Base-by-base conservation (phyloP, 2,113 vertebrate genomes). In the Coptodon bakossiorum region DNA sequence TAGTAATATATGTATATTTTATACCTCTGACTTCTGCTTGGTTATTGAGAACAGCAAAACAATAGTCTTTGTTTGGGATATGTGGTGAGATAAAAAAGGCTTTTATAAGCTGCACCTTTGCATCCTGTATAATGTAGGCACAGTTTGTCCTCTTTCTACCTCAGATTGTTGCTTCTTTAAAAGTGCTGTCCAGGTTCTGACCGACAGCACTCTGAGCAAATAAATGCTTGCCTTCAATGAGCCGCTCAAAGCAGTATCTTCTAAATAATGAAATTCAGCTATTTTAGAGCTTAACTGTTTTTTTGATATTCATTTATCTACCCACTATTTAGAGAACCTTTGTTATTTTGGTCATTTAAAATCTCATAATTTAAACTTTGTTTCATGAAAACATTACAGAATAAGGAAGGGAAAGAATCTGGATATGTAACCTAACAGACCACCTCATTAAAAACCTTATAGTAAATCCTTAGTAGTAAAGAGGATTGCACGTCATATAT, bases 1-100 rank as follows among this genome's bases (percentile, higher is more conserved):
- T 17, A 29, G 6, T 11, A 9, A 29, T 48, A 1, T 0, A 3
- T 29, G 43, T 12, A 48, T 1, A 76, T 76, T 76, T 48, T 76
- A 76, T 19, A 76, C 22, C 40, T 76, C 24, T 76, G 68, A 76
- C 9, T 76, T 14, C 43, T 1, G 40, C 24, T 76, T 76, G 14
- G 71, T 29, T 76, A 48, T 19, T 78, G 43, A 11, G 9, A 68
- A 22, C 34, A 68, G 0, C 63, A 68, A 68, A 68, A 68, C 34
- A 68, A 68, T 3, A 19, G 43, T 31, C 14, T 29, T 6, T 2
- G 24, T 48, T 50, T 48, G 24, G 2, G 0, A 19, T 50, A 48
- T 50, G 7, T 78, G 6, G 24, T 50, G 14, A 76, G 16, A 29
- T 29, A 50, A 76, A 50, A 29, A 48, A 50, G 14, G 16, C 16